Base-by-base conservation (phyloP, 2,797 vertebrate species). In the Halcyon leucocephala region DNA sequence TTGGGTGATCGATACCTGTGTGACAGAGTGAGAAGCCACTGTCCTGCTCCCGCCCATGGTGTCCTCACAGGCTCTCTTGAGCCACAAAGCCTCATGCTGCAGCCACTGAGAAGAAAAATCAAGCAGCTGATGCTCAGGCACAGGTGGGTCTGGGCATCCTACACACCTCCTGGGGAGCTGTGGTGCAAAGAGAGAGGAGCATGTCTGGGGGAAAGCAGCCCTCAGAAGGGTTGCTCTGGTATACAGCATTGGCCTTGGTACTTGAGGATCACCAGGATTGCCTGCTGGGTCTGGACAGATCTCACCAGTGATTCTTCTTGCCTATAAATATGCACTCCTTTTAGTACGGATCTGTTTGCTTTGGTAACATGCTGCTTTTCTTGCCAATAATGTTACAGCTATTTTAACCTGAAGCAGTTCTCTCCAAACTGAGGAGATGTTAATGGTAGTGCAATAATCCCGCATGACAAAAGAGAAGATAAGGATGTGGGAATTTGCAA, bases 1-100 rank as follows among this genome's bases (percentile, higher is more conserved):
- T 66, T 0, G 6, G 39, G n/a, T 0, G 3, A 61, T 28, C 0
- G 0, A 48, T 58, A 29, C 17, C 31, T 3, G 1, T 42, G 28
- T 55, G 46, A 71, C 48, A 71, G 60, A 57, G n/a, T 11, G n/a
- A 71, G 73, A 58, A 92, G 37, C 42, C 16, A 22, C 29, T 42
- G 42, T 42, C 41, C 69, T 58, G 21, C 57, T 74, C 16, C 24
- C 31, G 69, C 16, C 69, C 24, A 28, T 13, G 8, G 25, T 60
- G 22, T 42, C 49, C 62, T 71, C 12, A 13, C 86, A 71, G 31
- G 14, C 11, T 82, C 37, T 57, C 35, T 58, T n/a, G 48, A 69
- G 46, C 42, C 20, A 33, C 39, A 66, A 79, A 69, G 20, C 7
- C 25, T 22, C 28, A 9, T 14, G 15, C 12, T 72, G 28, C 1